Conservation (phyloP, 2,113 vertebrate species). For the Atherinomorus stipes region DNA sequence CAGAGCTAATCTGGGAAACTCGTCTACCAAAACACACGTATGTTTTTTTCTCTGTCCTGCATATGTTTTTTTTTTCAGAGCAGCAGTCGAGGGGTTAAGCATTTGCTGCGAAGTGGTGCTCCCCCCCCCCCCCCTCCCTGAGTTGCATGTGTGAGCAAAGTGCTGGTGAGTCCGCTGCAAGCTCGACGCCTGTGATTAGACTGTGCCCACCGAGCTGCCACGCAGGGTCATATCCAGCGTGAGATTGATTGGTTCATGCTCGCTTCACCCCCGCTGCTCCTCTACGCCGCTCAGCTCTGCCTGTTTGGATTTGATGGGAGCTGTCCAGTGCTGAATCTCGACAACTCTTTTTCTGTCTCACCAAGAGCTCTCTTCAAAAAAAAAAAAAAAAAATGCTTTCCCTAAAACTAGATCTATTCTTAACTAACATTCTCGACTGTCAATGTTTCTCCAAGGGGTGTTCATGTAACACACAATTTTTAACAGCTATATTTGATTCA, state of each 20-base stretch:
- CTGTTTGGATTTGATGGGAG: constrained; percentile 36
- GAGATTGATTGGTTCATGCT: constrained; percentile 63
- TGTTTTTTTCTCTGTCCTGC: not conserved
- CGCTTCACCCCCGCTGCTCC: not conserved
- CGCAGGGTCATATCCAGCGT: constrained; percentile 43
- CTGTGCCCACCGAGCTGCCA: constrained; percentile 50
- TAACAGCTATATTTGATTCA: too few species aligned
- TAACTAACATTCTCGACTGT: not conserved
- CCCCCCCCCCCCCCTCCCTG: not conserved
- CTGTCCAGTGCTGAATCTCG: constrained; percentile 64
- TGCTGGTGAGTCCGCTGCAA: constrained; percentile 30
- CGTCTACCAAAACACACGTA: too few species aligned
- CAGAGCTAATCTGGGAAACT: not conserved
- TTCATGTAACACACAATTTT: too few species aligned
- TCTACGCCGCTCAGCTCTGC: constrained; percentile 4
- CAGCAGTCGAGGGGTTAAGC: constrained; percentile 22
- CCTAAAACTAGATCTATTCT: not conserved
- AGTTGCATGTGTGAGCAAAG: constrained; percentile 20
- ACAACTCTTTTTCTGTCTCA: constrained; percentile 2
- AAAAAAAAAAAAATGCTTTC: not conserved
- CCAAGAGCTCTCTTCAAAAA: not conserved
- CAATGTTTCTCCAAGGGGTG: not conserved
- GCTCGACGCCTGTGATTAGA: constrained; percentile 55
- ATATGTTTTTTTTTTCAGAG: not conserved
- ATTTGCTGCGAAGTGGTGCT: constrained; percentile 31